Evolutionary conservation across 2,113 vertebrate species (phyloP).

Genomic region (Stictonetta naevosa): DNA sequence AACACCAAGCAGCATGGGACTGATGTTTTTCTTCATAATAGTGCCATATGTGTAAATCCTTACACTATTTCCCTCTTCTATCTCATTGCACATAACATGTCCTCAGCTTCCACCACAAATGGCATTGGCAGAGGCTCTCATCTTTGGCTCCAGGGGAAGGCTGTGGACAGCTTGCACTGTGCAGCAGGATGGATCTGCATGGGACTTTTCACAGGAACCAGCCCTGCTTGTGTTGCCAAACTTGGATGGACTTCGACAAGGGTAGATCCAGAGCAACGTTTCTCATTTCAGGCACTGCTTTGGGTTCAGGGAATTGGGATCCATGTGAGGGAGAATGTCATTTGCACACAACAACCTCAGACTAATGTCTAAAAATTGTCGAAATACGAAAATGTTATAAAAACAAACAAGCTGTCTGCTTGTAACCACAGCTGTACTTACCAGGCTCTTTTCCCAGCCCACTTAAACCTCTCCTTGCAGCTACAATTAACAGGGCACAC

Average conservation of each 20-base stretch:
- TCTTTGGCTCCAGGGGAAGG: neutral
- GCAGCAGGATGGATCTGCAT: neutral
- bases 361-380: neutral
- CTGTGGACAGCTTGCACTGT: neutral
- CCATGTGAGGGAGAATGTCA: neutral
- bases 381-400: neutral
- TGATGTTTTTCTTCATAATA: neutral
- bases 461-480: neutral
- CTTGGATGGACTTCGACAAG: neutral
- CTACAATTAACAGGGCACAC: neutral
- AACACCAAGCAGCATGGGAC: neutral
- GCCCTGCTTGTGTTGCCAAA: neutral
- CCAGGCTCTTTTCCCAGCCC: neutral
- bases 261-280: neutral
- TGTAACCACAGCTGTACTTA: neutral
- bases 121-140: neutral
- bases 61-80: fast-evolving
- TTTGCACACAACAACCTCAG: neutral
- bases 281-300: neutral
- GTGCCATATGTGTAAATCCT: neutral
- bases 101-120: neutral
- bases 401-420: neutral
- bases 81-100: fast-evolving
- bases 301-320: neutral
- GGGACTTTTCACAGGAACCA: neutral